phyloP scores from a whole-genome alignment of 30 jellyfish, hydroid and myxozoan species.

The Hydractinia echinata region DNA sequence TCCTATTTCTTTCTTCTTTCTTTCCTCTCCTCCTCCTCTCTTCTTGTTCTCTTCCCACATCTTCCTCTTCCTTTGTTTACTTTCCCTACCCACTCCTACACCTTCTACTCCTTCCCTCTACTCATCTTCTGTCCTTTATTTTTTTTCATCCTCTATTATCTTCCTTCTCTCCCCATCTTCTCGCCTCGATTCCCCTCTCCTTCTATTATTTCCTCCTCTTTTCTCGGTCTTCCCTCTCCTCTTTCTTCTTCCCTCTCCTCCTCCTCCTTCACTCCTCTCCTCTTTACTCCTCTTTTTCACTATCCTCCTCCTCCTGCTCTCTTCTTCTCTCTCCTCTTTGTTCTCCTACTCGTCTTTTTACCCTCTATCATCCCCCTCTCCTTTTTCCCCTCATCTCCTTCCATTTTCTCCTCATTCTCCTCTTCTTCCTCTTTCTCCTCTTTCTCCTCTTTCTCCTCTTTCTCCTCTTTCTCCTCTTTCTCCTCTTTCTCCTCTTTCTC shows the following conservation, averaged over 20 bases:
- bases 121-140: background rate
- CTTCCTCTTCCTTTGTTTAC: too few relatives aligned
- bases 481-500: background rate
- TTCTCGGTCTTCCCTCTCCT: background rate
- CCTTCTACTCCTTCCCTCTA: background rate
- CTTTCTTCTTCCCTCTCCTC: background rate
- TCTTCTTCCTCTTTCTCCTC: background rate
- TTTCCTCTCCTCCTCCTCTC: too few relatives aligned
- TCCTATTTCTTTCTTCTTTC: too few relatives aligned
- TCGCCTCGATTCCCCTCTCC: conserved; percentile 2
- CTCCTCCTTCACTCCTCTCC: background rate
- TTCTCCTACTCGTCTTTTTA: too few relatives aligned
- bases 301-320: background rate
- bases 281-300: background rate
- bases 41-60: too few relatives aligned
- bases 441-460: background rate
- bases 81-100: too few relatives aligned
- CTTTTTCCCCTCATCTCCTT: background rate
- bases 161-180: conserved; percentile 7
- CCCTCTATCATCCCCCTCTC: background rate
- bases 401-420: background rate
- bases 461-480: background rate
- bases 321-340: background rate
- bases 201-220: background rate
- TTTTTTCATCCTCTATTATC: too few relatives aligned